These are phyloP conservation scores for Ectemnius continuus DNA, from an alignment of 2,888 invertebrate genomes.

Conservation along the genomic window DNA sequence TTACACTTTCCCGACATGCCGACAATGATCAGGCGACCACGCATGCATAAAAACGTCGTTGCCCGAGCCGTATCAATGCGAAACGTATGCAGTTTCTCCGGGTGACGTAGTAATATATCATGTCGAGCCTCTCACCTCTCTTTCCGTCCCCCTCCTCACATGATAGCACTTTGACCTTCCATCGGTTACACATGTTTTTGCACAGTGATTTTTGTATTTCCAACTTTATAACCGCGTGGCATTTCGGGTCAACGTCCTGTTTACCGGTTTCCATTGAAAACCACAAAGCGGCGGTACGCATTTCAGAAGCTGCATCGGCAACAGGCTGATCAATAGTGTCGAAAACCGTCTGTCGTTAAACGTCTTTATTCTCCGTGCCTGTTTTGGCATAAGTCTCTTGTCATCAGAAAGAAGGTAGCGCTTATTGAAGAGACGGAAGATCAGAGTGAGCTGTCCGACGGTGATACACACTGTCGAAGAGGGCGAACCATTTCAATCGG, in stretches of 20 bases:
- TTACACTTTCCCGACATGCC: not conserved
- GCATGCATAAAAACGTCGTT: not conserved
- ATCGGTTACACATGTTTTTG: not conserved
- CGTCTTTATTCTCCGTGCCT: too few species aligned
- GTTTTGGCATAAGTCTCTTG: too few species aligned
- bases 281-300: too few species aligned
- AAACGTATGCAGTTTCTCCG: slow-evolving; percentile 4
- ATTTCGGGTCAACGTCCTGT: not conserved
- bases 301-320: too few species aligned
- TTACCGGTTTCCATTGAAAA: not conserved
- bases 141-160: slow-evolving; percentile 12
- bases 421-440: too few species aligned
- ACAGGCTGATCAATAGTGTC: too few species aligned
- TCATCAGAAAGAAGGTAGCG: too few species aligned
- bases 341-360: too few species aligned
- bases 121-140: slow-evolving; percentile 24
- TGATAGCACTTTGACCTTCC: slow-evolving; percentile 17
- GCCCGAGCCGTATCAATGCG: slow-evolving; percentile 1
- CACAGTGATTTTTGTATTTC: not conserved
- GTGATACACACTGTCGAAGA: too few species aligned
- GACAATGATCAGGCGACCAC: too few species aligned
- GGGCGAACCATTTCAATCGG: too few species aligned
- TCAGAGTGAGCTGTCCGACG: too few species aligned
- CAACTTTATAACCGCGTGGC: not conserved
- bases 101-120: slow-evolving; percentile 20